Conservation (phyloP, 2,113 vertebrate genomes). For the Psilopsiagon aymara region DNA sequence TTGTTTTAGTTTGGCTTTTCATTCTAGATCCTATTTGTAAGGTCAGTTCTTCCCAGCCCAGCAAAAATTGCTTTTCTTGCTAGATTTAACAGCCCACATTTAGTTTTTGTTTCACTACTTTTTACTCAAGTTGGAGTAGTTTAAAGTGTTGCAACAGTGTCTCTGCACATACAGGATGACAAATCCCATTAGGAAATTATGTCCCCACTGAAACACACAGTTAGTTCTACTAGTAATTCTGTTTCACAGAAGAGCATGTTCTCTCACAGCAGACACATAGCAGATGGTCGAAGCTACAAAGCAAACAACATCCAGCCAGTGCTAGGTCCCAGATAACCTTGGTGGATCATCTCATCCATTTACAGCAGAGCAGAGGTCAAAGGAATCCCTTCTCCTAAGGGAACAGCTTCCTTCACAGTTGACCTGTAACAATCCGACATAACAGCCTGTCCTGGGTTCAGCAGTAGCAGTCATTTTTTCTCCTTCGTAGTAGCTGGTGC, state of each 20-base stretch:
- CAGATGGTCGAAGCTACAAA: background rate
- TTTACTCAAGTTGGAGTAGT: background rate
- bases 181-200: background rate
- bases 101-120: background rate
- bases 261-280: background rate
- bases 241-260: background rate
- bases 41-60: background rate
- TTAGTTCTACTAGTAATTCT: background rate
- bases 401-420: background rate
- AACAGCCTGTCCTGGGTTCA: too few relatives aligned
- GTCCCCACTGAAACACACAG: background rate
- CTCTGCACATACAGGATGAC: background rate
- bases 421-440: rapidly evolving
- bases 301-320: background rate
- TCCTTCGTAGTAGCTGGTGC: too few relatives aligned
- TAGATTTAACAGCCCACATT: background rate
- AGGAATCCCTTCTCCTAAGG: background rate
- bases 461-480: too few relatives aligned
- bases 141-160: background rate
- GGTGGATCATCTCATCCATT: rapidly evolving
- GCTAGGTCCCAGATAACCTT: background rate
- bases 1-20: background rate
- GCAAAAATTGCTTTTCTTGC: background rate
- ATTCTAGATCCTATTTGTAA: background rate
- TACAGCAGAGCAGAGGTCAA: background rate